Base-by-base conservation (phyloP, 2,888 invertebrate species). In the Altica lythri region DNA sequence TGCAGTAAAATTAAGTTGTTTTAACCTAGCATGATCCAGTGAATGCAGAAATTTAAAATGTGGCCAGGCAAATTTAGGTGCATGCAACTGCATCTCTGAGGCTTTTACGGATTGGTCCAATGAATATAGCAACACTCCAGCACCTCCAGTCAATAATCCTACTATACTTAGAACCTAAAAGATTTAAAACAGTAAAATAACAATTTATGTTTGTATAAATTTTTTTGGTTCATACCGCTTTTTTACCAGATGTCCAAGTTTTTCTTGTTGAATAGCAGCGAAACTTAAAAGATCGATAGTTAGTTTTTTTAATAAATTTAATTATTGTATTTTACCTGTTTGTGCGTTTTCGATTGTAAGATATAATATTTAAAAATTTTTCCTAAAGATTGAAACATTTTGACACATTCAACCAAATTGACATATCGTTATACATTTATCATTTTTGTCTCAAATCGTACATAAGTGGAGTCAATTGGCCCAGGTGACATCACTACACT, bases 81-180 rank as follows among this genome's bases (percentile, higher is more conserved):
- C 81, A 75, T 96, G 95, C 13, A 94, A 86, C 66, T 87, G 86
- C 18, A 85, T 73, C 1, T 90, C 92, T 0, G 83, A 81, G 1
- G 96, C 96, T 69, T 86, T 82, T 27, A 96, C 92, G 0, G 94
- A 90, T 71, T 87, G 86, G 72, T 95, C 93, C 46, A 96, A 78
- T 1, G 95, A 90, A 71, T 86, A 88, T 59, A 90, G 79, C 13
- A 95, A 77, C 1, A 92, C 89, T 10, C 92, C 90, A 42, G 90
- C 86, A 46, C 95, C 91, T 35, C 92, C 92, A 30, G 83, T 79
- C 17, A 91, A 78, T 18, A 89, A 84, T 46, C 95, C 95, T 62
- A 92, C 72, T 60, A 89, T 86, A 62, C 90, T 85, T 68, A 89
- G 77, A 70, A 91, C 76, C 92, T 93, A 72, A 48, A 77, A 76